Evolutionary conservation across 2,113 vertebrate species (phyloP).

Genomic region (Otis tarda): DNA sequence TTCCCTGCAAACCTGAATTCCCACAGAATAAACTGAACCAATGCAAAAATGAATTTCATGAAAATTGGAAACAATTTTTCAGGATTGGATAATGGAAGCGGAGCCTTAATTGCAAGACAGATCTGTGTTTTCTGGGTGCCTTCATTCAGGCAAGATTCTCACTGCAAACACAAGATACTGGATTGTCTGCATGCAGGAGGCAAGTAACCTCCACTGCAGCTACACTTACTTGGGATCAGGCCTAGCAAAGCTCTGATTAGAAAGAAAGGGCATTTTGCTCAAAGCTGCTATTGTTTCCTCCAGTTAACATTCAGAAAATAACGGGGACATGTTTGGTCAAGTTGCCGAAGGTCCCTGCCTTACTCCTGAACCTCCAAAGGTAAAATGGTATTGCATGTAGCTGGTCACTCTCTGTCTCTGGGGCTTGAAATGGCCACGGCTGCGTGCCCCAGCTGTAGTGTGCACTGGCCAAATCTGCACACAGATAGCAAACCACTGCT

Average conservation of each 20-base stretch:
- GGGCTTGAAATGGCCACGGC: rapidly evolving
- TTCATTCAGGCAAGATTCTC: background rate
- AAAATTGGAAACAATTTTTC: background rate
- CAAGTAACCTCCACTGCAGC: background rate
- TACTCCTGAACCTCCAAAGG: background rate
- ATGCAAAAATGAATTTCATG: background rate
- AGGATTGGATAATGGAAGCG: background rate
- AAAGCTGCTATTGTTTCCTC: background rate
- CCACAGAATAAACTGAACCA: background rate
- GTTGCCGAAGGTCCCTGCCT: background rate
- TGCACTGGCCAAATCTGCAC: background rate
- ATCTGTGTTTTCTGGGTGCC: background rate
- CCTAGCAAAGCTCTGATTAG: background rate
- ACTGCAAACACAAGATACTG: background rate
- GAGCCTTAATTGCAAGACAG: background rate
- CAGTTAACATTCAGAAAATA: background rate
- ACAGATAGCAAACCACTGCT: background rate
- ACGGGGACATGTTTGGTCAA: background rate
- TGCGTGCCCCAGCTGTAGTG: rapidly evolving
- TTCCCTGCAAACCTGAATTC: background rate
- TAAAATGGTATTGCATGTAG: background rate
- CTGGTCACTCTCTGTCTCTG: background rate
- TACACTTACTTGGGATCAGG: background rate
- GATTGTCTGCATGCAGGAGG: background rate
- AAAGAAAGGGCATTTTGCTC: background rate